Percentiles rank a stretch among this genome's conserved stretches.
These are phyloP conservation scores for Hyles euphorbiae DNA, from an alignment of 1,140 invertebrate species.

Conservation along the genomic window DNA sequence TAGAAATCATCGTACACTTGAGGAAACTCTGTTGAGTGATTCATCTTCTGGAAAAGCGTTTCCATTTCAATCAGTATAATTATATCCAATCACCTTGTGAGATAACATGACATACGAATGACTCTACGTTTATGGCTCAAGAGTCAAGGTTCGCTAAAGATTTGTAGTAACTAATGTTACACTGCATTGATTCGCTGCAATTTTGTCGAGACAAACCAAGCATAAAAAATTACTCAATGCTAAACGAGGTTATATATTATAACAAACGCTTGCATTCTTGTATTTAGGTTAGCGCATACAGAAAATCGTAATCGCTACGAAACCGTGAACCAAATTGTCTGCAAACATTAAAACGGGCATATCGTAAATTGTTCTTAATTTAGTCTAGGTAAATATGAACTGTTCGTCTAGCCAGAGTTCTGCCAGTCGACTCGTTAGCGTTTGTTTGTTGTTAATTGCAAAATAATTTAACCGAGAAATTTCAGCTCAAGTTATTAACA, in stretches of 20 bases:
- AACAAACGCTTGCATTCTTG: conserved; percentile 13
- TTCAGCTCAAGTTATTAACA: conserved; percentile 1
- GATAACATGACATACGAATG: no score
- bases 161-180: no score
- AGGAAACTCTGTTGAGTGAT: no score
- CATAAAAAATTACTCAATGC: no score
- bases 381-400: conserved; percentile 46
- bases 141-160: no score
- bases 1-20: no score
- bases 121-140: no score
- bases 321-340: conserved; percentile 61
- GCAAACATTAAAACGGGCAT: conserved; percentile 53
- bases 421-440: conserved; percentile 26
- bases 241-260: background rate
- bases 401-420: conserved; percentile 23
- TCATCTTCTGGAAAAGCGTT: no score
- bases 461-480: conserved; percentile 12
- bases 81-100: no score
- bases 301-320: conserved; percentile 43
- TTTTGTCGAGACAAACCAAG: no score
- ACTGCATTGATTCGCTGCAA: no score
- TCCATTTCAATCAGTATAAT: no score
- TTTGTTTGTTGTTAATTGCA: conserved; percentile 25
- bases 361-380: conserved; percentile 62
- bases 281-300: conserved; percentile 23